phyloP scores from a whole-genome alignment of 2,888 invertebrate species.

The Cybosia mesomella region DNA sequence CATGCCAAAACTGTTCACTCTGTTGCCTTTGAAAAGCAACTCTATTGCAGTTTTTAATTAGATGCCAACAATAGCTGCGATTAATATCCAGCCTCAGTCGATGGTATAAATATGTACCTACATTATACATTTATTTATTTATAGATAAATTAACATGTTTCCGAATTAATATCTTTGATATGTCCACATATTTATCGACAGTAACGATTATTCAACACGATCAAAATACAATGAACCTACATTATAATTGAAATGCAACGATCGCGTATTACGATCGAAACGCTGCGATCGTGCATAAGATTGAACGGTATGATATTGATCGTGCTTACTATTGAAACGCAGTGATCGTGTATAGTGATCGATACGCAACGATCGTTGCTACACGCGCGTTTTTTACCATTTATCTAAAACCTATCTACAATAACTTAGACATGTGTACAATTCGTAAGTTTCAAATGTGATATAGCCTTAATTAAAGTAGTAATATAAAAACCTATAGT shows the following conservation, averaged over 20 bases:
- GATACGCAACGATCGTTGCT: background rate
- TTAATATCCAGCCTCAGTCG: background rate
- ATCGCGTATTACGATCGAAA: background rate
- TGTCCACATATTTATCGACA: background rate
- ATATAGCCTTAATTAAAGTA: slow-evolving; percentile 23
- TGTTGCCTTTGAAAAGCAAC: background rate
- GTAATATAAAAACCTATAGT: slow-evolving; percentile 54
- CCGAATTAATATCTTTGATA: background rate
- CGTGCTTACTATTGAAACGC: background rate
- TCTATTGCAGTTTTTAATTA: background rate
- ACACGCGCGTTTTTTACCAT: no score
- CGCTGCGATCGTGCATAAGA: no score
- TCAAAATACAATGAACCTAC: background rate
- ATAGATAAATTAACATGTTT: background rate
- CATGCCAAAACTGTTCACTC: background rate
- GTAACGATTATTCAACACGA: background rate
- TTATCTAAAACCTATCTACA: slow-evolving; percentile 1
- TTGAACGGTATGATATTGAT: no score
- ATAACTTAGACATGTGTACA: background rate
- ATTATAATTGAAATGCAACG: background rate
- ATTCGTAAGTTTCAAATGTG: background rate
- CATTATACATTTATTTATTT: background rate
- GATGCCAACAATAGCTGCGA: slow-evolving; percentile 8
- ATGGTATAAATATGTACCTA: background rate
- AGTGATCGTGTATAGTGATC: background rate